Conservation (phyloP, 2,113 vertebrate genomes). For the Sialia sialis region DNA sequence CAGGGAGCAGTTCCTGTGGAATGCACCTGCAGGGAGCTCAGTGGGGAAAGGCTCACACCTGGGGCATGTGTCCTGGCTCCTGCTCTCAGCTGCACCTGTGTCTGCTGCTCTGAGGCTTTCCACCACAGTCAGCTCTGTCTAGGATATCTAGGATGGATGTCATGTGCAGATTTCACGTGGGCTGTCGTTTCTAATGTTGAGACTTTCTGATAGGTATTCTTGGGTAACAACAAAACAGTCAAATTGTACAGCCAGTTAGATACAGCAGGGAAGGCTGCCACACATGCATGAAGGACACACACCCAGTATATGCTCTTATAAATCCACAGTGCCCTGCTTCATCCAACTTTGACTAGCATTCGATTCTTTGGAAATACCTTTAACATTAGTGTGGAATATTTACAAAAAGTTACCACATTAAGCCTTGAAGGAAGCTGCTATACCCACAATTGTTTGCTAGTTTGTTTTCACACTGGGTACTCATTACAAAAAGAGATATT, state of each 20-base stretch:
- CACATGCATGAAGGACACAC: neutral
- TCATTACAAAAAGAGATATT: neutral
- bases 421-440: neutral
- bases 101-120: neutral
- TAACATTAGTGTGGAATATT: neutral
- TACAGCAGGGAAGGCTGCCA: neutral
- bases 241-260: neutral
- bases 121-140: neutral
- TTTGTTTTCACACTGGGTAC: neutral
- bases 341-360: neutral
- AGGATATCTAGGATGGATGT: no score
- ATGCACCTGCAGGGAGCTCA: neutral
- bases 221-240: neutral
- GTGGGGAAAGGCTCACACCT: accelerated
- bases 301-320: accelerated
- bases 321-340: neutral
- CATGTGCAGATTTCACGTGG: accelerated
- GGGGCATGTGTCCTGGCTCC: accelerated
- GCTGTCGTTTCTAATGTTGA: neutral
- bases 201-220: neutral
- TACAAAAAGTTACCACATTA: neutral
- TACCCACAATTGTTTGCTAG: neutral
- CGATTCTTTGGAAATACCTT: neutral
- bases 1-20: accelerated
- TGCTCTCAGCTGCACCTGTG: accelerated